phyloP scores from a whole-genome alignment of 2,888 invertebrate genomes.

The Drosophila histrio region DNA sequence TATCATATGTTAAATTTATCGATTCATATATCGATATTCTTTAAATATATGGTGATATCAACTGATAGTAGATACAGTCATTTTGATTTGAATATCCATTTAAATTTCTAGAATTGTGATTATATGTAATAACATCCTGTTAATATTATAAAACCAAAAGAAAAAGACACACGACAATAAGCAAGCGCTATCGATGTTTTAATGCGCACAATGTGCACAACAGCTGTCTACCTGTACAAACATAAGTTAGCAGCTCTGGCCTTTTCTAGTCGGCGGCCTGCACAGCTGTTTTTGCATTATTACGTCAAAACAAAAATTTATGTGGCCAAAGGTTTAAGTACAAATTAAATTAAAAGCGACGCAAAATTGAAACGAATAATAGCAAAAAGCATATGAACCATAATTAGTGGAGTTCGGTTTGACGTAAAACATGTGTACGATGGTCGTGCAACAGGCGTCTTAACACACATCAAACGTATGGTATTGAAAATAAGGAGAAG shows the following conservation, averaged over 20 bases:
- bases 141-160: not conserved
- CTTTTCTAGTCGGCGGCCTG: conserved; percentile 20
- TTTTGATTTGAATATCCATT: not conserved
- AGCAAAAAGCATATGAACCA: not conserved
- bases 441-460: conserved; percentile 34
- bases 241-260: conserved; percentile 26
- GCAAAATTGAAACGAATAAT: not conserved
- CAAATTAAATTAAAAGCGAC: conserved; percentile 32
- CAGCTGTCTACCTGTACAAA: not conserved
- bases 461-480: conserved; percentile 14
- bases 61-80: no score
- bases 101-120: no score
- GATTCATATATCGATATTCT: conserved; percentile 3
- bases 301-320: conserved; percentile 69
- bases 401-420: not conserved
- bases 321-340: conserved; percentile 29
- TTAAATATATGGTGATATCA: not conserved
- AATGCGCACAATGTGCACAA: not conserved
- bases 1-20: not conserved
- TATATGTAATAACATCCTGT: no score
- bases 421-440: conserved; percentile 3
- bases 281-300: conserved; percentile 65
- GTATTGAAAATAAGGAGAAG: not conserved
- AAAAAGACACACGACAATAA: not conserved
- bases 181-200: conserved; percentile 13